Evolutionary conservation across 2,888 invertebrate species (phyloP), one percentile per base, ranked within the genome.

Genomic region (Netelia melanura): DNA sequence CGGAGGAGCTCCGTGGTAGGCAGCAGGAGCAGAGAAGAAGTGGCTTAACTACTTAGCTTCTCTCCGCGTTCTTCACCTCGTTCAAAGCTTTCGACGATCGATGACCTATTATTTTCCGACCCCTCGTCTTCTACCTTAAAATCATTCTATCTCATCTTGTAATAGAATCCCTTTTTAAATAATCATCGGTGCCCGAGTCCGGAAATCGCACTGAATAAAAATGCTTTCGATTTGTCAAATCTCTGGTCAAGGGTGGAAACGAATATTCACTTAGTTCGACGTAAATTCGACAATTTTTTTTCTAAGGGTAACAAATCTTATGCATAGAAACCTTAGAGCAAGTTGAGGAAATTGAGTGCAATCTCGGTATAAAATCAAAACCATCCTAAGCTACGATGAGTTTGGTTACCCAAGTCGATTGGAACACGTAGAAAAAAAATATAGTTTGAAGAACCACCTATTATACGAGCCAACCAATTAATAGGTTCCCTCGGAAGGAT

Each of bases 31-130:
- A 67, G 43, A n/a, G 11, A 48, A 30, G 30, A 64, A 71, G 61
- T 74, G 23, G 23, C 23, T 70, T 70, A 38, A 70, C 52, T 68
- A 52, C 78, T 38, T 54, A 43, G 78, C 70, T 80, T 86, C 84
- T 77, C 84, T 67, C 79, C 58, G 67, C 79, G 62, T 70, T 77
- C 77, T 78, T 84, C 81, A 65, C 21, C 54, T 62, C 77, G 52
- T 43, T 74, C 58, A 78, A 25, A 48, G 62, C 56, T 62, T 52
- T 68, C 65, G 21, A 68, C 86, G 72, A 83, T 83, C 86, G 81
- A 83, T 81, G 86, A 80, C 81, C 85, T 77, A 71, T 81, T 76
- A 84, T 77, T 83, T 72, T 67, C 74, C 61, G 23, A 43, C 25
- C 61, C 25, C 58, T 65, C 54, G 44, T 30, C 52, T 23, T n/a